A percentile compares a stretch with the other conserved stretches of the same genome.
Evolutionary conservation across 2,113 vertebrate species (phyloP).

Genomic region (Tor tambroides): DNA sequence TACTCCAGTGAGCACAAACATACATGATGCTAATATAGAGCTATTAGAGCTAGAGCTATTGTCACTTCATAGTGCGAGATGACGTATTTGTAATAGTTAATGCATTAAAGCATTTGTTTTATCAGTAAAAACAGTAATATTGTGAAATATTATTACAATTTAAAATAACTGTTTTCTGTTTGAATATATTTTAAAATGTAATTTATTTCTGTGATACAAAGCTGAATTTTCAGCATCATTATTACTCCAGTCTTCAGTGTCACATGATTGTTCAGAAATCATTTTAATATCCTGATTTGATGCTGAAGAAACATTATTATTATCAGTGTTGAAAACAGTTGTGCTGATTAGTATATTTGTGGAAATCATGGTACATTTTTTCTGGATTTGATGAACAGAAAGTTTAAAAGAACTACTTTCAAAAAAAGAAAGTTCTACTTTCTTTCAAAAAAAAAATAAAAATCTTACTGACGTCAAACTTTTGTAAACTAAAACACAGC

Average conservation of each 20-base stretch:
- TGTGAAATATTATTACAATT: background rate
- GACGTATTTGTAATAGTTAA: too few relatives aligned
- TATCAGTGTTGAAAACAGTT: too few relatives aligned
- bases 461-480: background rate
- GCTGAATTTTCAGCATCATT: background rate
- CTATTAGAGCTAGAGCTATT: too few relatives aligned
- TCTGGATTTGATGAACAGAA: too few relatives aligned
- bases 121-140: background rate
- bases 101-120: background rate
- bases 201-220: background rate
- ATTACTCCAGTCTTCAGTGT: background rate
- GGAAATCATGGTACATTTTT: too few relatives aligned
- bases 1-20: background rate
- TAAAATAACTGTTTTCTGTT: background rate
- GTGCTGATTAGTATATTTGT: too few relatives aligned
- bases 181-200: background rate
- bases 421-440: too few relatives aligned
- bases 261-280: background rate
- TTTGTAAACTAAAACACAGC: background rate
- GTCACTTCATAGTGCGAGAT: too few relatives aligned
- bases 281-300: background rate
- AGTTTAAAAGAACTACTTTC: too few relatives aligned
- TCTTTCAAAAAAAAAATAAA: too few relatives aligned
- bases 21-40: background rate
- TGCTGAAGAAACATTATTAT: too few relatives aligned